Conservation (phyloP, 2,113 vertebrate genomes). For the Procavia capensis region DNA sequence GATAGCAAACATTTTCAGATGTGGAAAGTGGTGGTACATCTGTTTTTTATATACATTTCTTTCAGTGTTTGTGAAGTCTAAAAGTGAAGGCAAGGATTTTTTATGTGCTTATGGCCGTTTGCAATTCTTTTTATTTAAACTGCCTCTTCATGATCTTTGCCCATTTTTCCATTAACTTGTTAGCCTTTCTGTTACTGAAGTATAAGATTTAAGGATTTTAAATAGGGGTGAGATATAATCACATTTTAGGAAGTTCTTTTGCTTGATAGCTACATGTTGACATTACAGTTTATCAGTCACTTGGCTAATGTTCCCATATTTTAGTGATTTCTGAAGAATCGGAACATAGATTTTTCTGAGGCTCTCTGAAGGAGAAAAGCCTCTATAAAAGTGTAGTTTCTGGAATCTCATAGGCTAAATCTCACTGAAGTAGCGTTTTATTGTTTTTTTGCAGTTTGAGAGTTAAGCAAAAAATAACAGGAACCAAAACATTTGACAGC, state of each 20-base stretch:
- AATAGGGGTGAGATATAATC: conserved; percentile 55
- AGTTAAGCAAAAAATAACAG: conserved; percentile 40
- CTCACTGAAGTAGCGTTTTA: conserved; percentile 27
- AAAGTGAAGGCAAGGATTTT: conserved; percentile 35
- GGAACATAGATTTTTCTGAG: conserved; percentile 33
- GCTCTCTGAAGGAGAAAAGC: conserved; percentile 42
- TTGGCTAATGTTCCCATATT: conserved; percentile 58
- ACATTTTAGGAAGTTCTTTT: conserved; percentile 61
- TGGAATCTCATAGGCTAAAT: conserved; percentile 34
- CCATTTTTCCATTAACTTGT: conserved; percentile 64
- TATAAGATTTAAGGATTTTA: conserved; percentile 65
- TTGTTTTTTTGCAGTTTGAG: conserved; percentile 3
- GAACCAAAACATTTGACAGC: conserved; percentile 46
- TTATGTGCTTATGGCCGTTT: conserved; percentile 11
- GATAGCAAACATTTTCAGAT: conserved; percentile 35
- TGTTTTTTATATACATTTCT: conserved; percentile 49
- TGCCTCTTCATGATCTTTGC: conserved; percentile 55
- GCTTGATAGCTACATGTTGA: conserved; percentile 32
- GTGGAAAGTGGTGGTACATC: conserved; percentile 25
- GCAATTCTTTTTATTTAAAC: conserved; percentile 56
- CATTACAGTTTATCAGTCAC: conserved; percentile 53
- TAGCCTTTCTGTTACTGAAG: conserved; percentile 59
- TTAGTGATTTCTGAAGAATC: conserved; percentile 49
- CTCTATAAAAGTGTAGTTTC: conserved; percentile 48
- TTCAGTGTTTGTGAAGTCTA: conserved; percentile 39